A percentile compares a stretch with the other conserved stretches of the same genome.
phyloP scores from a whole-genome alignment of 2,113 vertebrate genomes.

The Pangasianodon gigas region DNA sequence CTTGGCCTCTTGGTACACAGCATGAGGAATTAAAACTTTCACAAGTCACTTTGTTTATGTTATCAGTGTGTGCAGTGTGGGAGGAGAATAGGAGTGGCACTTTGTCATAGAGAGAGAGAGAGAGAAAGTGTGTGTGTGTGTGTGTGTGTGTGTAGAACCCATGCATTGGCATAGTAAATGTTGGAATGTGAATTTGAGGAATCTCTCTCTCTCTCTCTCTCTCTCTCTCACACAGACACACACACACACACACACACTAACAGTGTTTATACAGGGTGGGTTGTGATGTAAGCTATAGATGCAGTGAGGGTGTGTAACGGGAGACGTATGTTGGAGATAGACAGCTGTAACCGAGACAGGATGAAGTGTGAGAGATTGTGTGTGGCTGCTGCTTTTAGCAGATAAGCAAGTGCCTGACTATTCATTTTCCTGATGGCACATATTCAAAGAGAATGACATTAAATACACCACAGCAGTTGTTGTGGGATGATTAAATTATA shows the following conservation, averaged over 20 bases:
- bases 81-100: not conserved
- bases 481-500: not conserved
- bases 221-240: constrained; percentile 38
- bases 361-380: constrained; percentile 34
- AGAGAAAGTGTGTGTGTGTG: not conserved
- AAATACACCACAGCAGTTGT: not conserved
- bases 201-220: not conserved
- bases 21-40: not conserved
- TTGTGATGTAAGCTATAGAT: constrained; percentile 46
- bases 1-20: not conserved
- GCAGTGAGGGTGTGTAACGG: constrained; percentile 33
- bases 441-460: not conserved
- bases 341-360: constrained; percentile 4
- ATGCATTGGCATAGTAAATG: constrained; percentile 25
- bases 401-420: not conserved
- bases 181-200: constrained; percentile 32
- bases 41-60: not conserved
- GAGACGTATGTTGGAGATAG: constrained; percentile 33
- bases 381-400: not conserved
- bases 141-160: not conserved
- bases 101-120: not conserved
- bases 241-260: constrained; percentile 38
- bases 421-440: not conserved
- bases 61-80: not conserved
- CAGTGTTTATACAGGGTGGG: constrained; percentile 45